Percentiles rank a stretch among this genome's conserved stretches.
These are phyloP conservation scores for Nyctibius bracteatus DNA, from an alignment of 2,113 vertebrate species.

Conservation along the genomic window DNA sequence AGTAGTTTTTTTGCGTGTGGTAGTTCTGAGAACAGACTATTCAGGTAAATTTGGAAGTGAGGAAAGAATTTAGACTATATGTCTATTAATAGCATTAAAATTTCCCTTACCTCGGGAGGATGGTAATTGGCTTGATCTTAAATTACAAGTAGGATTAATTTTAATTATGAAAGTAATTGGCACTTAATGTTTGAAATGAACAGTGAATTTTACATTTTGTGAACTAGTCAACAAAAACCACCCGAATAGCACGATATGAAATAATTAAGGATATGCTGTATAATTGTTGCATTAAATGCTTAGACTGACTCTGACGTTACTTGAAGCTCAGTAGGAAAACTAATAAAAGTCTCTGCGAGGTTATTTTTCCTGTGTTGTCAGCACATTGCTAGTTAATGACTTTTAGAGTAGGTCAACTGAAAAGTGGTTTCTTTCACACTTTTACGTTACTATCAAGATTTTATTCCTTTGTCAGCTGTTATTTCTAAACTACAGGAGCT, in stretches of 20 bases:
- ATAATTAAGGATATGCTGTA: neutral
- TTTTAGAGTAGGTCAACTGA: constrained; percentile 43
- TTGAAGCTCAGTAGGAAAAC: neutral
- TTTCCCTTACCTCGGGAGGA: neutral
- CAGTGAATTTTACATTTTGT: neutral
- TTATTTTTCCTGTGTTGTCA: constrained; percentile 19
- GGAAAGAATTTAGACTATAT: neutral
- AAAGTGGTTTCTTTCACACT: constrained; percentile 18
- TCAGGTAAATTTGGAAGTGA: neutral
- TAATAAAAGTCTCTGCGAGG: neutral
- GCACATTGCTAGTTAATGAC: constrained; percentile 41
- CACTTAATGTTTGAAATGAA: neutral
- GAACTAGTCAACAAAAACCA: neutral
- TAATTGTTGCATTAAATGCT: neutral
- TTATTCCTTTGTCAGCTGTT: constrained; percentile 45
- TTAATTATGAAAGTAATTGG: neutral
- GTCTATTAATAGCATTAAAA: neutral
- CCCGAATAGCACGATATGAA: neutral
- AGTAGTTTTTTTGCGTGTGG: too few species aligned
- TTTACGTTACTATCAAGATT: neutral
- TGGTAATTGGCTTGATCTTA: neutral
- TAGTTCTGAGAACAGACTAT: neutral
- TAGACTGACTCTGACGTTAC: neutral
- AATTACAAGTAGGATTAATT: neutral
- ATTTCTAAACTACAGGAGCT: neutral